Evolutionary conservation across 2,113 vertebrate genomes (phyloP).

Genomic region (Sturnira hondurensis): DNA sequence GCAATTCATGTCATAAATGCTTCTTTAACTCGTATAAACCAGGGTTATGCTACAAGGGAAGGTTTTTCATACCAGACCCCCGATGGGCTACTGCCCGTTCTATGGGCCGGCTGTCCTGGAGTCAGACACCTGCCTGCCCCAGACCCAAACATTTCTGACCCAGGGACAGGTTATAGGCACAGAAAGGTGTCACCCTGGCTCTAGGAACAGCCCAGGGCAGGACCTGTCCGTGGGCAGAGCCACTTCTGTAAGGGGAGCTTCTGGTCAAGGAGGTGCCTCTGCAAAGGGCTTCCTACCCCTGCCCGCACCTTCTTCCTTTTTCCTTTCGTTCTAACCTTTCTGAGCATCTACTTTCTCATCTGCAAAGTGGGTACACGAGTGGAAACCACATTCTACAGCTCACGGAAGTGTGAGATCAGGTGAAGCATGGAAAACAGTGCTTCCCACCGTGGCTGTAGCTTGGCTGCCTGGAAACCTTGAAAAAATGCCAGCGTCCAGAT

Average conservation of each 20-base stretch:
- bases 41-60: neutral
- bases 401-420: neutral
- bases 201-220: neutral
- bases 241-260: neutral
- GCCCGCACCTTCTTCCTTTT: neutral
- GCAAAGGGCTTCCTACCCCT: neutral
- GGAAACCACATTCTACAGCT: neutral
- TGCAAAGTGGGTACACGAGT: neutral
- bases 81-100: neutral
- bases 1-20: constrained; percentile 14
- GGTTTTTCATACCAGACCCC: neutral
- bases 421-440: fast-evolving
- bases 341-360: neutral
- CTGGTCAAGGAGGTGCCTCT: neutral
- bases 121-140: neutral
- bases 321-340: neutral
- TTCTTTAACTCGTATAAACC: constrained; percentile 3
- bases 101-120: neutral
- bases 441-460: too few species aligned
- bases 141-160: neutral
- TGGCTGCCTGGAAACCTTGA: neutral
- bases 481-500: fast-evolving
- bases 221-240: neutral
- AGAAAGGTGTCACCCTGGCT: neutral
- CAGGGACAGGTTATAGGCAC: neutral